These are phyloP conservation scores for Hemicentrotus pulcherrimus DNA, from an alignment of 35 echinoderm and acorn worm species.

Conservation along the genomic window DNA sequence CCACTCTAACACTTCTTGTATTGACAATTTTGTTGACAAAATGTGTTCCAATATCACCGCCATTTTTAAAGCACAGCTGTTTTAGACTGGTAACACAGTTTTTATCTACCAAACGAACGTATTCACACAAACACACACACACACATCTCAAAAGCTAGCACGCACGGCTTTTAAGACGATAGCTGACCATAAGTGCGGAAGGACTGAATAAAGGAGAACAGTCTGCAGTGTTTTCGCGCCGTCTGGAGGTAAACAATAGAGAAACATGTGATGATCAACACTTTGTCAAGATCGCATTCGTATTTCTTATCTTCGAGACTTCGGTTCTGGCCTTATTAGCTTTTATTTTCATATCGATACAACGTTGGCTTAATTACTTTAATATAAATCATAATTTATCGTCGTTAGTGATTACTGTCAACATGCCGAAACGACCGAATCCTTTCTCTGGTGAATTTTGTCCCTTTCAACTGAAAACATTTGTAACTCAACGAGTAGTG, in stretches of 20 bases:
- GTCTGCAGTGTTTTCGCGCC: neutral
- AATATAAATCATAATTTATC: neutral
- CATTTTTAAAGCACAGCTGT: constrained; percentile 55
- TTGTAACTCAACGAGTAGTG: constrained; percentile 58
- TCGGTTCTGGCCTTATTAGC: neutral
- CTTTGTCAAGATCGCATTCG: too few species aligned
- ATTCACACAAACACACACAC: too few species aligned
- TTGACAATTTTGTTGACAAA: constrained; percentile 46
- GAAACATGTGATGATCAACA: neutral
- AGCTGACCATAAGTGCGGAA: neutral
- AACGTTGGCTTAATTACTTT: neutral
- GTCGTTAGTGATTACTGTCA: neutral
- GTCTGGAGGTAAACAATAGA: neutral
- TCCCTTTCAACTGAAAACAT: constrained; percentile 64
- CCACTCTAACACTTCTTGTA: constrained; percentile 52
- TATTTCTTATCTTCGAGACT: too few species aligned
- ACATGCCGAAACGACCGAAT: constrained; percentile 72
- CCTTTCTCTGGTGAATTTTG: constrained; percentile 43
- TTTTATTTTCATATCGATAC: neutral
- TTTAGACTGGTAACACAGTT: neutral
- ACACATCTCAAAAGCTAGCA: too few species aligned
- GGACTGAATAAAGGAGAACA: neutral
- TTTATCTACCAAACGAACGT: neutral
- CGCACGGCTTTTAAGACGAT: too few species aligned
- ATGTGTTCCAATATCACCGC: constrained; percentile 55